Evolutionary conservation across 2,888 invertebrate genomes (phyloP).

Genomic region (Entomobrya multifasciata): DNA sequence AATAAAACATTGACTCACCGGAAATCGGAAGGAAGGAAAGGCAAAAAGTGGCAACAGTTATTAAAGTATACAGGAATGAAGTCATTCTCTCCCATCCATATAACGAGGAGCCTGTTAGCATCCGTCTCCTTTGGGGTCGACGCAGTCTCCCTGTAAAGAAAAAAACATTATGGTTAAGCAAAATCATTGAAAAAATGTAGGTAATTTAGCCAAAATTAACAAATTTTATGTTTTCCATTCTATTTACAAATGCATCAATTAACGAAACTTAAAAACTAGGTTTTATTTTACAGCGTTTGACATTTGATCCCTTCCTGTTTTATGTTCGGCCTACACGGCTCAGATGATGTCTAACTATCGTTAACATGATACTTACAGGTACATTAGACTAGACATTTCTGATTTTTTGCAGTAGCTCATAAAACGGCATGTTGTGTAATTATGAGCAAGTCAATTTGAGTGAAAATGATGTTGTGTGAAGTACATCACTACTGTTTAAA

Average conservation of each 20-base stretch:
- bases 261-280: conserved; percentile 44
- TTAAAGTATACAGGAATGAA: conserved; percentile 79
- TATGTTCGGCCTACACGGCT: too few species aligned
- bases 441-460: conserved; percentile 36
- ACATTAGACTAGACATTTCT: background rate
- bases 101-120: conserved; percentile 74
- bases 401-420: background rate
- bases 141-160: conserved; percentile 78
- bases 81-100: conserved; percentile 78
- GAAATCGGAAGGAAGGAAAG: conserved; percentile 78
- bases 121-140: conserved; percentile 76
- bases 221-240: background rate
- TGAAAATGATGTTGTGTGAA: conserved; percentile 19
- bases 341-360: conserved; percentile 53
- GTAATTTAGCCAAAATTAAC: too few species aligned
- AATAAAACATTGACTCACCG: conserved; percentile 73
- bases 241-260: background rate
- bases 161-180: conserved; percentile 21
- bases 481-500: background rate
- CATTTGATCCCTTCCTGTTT: conserved; percentile 27
- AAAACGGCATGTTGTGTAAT: conserved; percentile 44
- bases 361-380: conserved; percentile 20
- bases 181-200: background rate
- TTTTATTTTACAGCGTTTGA: conserved; percentile 58
- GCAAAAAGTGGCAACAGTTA: conserved; percentile 78